Evolutionary conservation across 2,888 invertebrate genomes (phyloP), one percentile per base, ranked within the genome.

Genomic region (Philhelius pedissequus): DNA sequence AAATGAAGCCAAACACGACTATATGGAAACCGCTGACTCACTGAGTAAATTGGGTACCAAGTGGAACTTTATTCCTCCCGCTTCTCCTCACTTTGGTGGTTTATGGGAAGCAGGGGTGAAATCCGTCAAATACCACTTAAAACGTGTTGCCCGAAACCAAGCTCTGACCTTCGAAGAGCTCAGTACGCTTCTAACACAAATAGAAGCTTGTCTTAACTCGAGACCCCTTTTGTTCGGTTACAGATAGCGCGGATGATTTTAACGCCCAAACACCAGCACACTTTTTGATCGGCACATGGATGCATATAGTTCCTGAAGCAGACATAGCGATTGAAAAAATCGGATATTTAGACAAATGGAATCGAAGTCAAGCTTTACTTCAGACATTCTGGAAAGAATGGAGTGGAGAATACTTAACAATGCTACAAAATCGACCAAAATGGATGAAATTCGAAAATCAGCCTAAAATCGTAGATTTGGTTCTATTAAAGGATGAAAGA

Each of bases 181-280:
- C 35, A 38, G 20, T 22, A 71, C 79, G 20, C 22, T 79, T 18
- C 30, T 86, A 0, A 62, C 58, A 32, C 87, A 87, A 73, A 86
- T 88, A 15, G 87, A n/a, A n/a, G n/a, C n/a, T n/a, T n/a, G n/a
- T n/a, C n/a, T n/a, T n/a, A n/a, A n/a, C n/a, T n/a, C n/a, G 87
- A 77, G 86, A 25, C 8, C 40, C 40, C 6, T n/a, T 60, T 13
- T 40, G 40, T 13, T 25, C 60, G 9, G n/a, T 40, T 8, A 22
- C 60, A 11, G 40, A 40, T 7, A 40, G 25, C 40, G 5, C n/a
- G 13, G 40, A 40, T 3, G 40, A 60, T 40, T 15, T 60, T 7
- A 25, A 20, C 8, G 38, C 60, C 22, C 25, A 25, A 15, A 25
- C 50, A 50, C 50, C 50, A 15, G 50, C 50, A 13, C 50, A 50